Percentiles rank a stretch among this genome's conserved stretches.
Evolutionary conservation across 2,888 invertebrate species (phyloP).

Genomic region (Nemotelus pantherinus): DNA sequence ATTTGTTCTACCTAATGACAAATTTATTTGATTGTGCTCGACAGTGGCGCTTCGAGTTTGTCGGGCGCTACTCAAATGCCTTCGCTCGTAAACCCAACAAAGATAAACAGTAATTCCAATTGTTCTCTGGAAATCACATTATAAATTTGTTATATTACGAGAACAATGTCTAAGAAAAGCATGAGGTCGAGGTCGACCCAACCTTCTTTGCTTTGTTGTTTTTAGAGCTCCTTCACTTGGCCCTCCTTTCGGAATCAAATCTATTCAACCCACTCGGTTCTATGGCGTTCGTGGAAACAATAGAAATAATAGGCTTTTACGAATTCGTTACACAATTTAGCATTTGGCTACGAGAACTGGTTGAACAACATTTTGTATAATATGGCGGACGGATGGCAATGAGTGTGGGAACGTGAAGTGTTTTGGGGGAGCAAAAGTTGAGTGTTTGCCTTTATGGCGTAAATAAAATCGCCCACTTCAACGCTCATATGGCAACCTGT

Average conservation of each 20-base stretch:
- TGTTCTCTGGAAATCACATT: constrained; percentile 49
- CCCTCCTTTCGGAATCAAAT: constrained; percentile 12
- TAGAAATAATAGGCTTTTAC: constrained; percentile 46
- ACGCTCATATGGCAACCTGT: background rate
- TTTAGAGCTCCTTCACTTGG: background rate
- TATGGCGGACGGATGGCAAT: constrained; percentile 1
- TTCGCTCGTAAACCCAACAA: constrained; percentile 40
- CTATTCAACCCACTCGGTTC: background rate
- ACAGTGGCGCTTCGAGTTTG: constrained; percentile 12
- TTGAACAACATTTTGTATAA: constrained; percentile 4
- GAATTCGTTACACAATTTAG: constrained; percentile 49
- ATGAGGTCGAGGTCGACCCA: background rate
- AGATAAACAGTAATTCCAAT: constrained; percentile 49
- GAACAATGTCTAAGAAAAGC: constrained; percentile 16
- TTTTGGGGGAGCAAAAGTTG: background rate
- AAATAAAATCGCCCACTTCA: constrained; percentile 49
- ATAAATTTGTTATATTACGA: constrained; percentile 46
- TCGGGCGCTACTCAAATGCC: constrained; percentile 3
- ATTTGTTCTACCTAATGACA: constrained; percentile 50
- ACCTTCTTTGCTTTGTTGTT: background rate
- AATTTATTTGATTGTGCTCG: constrained; percentile 50
- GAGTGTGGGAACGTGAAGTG: constrained; percentile 16
- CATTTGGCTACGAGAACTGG: constrained; percentile 24
- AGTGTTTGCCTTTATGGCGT: constrained; percentile 48
- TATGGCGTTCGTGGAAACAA: constrained; percentile 29